Evolutionary conservation across 2,113 vertebrate species (phyloP), one percentile per base, ranked within the genome.

Genomic region (Myiozetetes cayanensis): DNA sequence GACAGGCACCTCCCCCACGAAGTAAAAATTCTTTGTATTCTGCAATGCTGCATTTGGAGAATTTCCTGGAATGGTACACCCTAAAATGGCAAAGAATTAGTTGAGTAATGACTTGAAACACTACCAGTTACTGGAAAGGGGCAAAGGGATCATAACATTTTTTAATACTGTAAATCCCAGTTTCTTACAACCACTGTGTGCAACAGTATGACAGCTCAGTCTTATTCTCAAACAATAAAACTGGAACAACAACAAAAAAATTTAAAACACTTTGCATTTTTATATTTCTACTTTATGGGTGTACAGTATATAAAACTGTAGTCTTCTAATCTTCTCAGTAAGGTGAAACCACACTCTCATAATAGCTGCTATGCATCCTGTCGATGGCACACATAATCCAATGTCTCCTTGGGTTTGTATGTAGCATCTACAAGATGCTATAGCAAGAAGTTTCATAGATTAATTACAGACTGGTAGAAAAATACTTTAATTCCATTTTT

Each of bases 41-140:
- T 44, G 98, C 97, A 97, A 99, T 98, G 97, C 99, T 99, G 97
- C 99, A 99, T 95, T 99, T 99, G 56, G 99, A 99, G 97, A 99
- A 99, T 96, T 97, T 99, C 65, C 99, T 98, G n/a, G 99, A 98
- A 93, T 99, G 98, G 65, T 99, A 99, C 43, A 99, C 98, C 88
- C 99, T 99, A 93, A 92, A 90, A 82, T n/a, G 80, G 95, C 33
- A 97, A 93, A 95, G 61, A 95, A 87, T 80, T 75, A 85, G 47
- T 58, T 88, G 37, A 88, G 43, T 79, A 91, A 93, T 53, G 73
- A 70, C 56, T 89, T 93, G 67, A 80, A 88, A 87, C 23, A 70
- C 49, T 90, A 89, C 10, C 58, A 91, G 27, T 77, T 73, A 93
- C 43, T 50, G 61, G 55, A 87, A 79, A 12, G 28, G 27, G 37